These are phyloP conservation scores for Brotogeris chrysoptera DNA, from an alignment of 2,797 vertebrate genomes.

Conservation along the genomic window DNA sequence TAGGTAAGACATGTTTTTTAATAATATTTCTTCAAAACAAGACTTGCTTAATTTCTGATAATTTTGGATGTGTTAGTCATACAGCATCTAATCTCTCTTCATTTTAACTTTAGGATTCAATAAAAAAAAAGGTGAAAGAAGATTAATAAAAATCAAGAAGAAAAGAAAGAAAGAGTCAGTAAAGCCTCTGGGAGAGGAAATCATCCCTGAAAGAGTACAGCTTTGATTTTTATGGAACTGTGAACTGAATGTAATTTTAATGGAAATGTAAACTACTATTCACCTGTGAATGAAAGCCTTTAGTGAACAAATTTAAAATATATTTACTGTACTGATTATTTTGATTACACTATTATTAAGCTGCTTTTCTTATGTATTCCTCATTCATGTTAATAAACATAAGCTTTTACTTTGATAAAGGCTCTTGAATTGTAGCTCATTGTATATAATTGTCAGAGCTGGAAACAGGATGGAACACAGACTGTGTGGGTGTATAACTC, in stretches of 20 bases:
- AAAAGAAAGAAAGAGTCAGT: slow-evolving; percentile 62
- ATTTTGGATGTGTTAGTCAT: background rate
- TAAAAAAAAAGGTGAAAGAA: slow-evolving; percentile 28
- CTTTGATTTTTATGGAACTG: background rate
- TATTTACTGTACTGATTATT: slow-evolving; percentile 1
- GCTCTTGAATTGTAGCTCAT: background rate
- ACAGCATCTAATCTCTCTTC: background rate
- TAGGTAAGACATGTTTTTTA: background rate
- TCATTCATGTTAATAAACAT: background rate
- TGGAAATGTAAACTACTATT: background rate
- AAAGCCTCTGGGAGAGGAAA: background rate
- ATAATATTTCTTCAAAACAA: background rate
- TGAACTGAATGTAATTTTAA: background rate
- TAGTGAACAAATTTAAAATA: background rate
- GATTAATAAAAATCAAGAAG: slow-evolving; percentile 65
- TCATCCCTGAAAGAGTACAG: slow-evolving; percentile 24
- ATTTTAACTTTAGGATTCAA: slow-evolving; percentile 44
- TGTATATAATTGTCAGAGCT: background rate
- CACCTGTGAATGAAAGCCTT: slow-evolving; percentile 17
- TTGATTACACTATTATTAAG: slow-evolving; percentile 11
- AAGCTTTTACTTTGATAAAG: background rate
- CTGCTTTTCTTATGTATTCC: slow-evolving; percentile 16
- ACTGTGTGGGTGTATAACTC: background rate
- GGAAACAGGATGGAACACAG: background rate
- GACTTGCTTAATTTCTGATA: background rate